Evolutionary conservation across 1,140 invertebrate genomes (phyloP).

Genomic region (Ips nitidus): DNA sequence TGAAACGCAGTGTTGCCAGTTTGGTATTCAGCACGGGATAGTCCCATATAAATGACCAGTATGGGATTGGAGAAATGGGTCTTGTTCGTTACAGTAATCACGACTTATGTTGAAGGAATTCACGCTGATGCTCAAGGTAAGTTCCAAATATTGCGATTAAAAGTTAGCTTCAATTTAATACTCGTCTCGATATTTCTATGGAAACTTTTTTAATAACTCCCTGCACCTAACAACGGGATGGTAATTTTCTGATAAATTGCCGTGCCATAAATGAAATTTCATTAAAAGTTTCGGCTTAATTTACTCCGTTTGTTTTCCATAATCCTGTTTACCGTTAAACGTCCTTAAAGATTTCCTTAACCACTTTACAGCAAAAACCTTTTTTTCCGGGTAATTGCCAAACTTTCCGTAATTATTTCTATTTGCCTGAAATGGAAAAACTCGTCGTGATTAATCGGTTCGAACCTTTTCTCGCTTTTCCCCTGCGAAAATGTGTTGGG

Average conservation of each 20-base stretch:
- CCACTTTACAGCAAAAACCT: no score
- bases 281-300: no score
- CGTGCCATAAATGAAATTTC: constrained; percentile 11
- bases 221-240: constrained; percentile 2
- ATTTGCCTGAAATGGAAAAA: no score
- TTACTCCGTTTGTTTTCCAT: no score
- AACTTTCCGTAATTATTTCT: no score
- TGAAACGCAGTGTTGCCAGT: background rate
- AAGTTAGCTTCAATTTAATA: background rate
- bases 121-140: constrained; percentile 20
- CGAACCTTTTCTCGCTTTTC: no score
- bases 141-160: background rate
- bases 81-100: constrained; percentile 10
- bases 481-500: no score
- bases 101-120: background rate
- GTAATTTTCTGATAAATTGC: constrained; percentile 17
- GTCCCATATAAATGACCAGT: constrained; percentile 3
- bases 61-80: constrained; percentile 24
- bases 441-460: no score
- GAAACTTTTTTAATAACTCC: constrained; percentile 15
- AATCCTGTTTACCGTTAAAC: no score
- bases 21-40: constrained; percentile 12
- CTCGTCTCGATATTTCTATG: background rate
- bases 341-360: no score
- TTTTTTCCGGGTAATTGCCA: no score